Evolutionary conservation across 2,888 invertebrate species (phyloP).

Genomic region (Ophraella communa): DNA sequence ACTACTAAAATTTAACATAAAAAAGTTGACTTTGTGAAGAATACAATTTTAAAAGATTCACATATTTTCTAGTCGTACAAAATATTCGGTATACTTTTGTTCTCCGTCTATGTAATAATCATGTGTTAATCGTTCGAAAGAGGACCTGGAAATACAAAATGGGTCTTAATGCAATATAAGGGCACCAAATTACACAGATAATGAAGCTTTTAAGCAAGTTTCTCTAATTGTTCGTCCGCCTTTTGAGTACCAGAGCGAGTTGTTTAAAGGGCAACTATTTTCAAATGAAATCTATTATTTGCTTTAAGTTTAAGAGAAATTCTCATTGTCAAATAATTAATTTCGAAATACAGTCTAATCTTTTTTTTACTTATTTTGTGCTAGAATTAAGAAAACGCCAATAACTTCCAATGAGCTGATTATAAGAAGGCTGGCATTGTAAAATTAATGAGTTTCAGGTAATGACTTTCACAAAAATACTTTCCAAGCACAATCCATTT

Average conservation of each 20-base stretch:
- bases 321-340: background rate
- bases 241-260: constrained; percentile 10
- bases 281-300: constrained; percentile 21
- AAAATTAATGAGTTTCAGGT: background rate
- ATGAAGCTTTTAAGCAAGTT: constrained; percentile 36
- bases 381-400: background rate
- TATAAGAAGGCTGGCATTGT: background rate
- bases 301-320: constrained; percentile 2
- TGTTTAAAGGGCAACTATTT: constrained; percentile 14
- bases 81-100: too few relatives aligned
- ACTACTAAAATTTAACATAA: too few relatives aligned
- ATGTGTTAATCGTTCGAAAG: constrained; percentile 37
- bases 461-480: background rate
- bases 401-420: background rate
- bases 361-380: background rate
- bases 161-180: constrained; percentile 36
- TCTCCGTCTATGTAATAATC: constrained; percentile 27
- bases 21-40: too few relatives aligned
- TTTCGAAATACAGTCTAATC: background rate
- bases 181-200: constrained; percentile 39
- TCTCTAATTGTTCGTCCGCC: constrained; percentile 33
- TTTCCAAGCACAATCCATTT: too few relatives aligned
- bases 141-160: constrained; percentile 29
- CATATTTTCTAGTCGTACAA: too few relatives aligned
- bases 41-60: too few relatives aligned